Percentiles rank a stretch among this genome's conserved stretches.
Conservation (phyloP, 2,888 invertebrate species). For the Thymelicus lineola region DNA sequence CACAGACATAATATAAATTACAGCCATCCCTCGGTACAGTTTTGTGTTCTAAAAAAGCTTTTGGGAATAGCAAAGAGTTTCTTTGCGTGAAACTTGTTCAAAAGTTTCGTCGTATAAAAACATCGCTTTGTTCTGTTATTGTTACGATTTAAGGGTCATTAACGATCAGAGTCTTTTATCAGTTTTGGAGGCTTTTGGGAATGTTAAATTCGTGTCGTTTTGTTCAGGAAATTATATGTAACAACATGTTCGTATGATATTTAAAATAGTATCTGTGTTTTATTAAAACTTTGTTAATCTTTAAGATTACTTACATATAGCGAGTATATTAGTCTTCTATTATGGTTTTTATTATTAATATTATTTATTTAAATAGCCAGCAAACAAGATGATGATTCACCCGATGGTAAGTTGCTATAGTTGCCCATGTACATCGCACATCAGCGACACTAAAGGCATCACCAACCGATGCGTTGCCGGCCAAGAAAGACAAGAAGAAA, state of each 20-base stretch:
- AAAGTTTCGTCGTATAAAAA: conserved; percentile 9
- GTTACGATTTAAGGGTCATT: conserved; percentile 15
- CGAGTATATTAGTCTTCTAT: no score
- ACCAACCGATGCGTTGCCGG: no score
- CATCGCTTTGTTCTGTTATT: conserved; percentile 12
- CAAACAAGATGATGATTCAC: no score
- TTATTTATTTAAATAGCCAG: no score
- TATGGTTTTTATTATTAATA: no score
- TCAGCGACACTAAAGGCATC: no score
- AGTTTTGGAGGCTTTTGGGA: background rate
- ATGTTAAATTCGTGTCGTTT: background rate
- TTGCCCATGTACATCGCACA: no score
- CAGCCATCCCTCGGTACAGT: conserved; percentile 4
- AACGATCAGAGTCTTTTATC: conserved; percentile 1
- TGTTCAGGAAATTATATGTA: background rate
- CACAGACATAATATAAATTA: conserved; percentile 11
- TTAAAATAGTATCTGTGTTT: no score
- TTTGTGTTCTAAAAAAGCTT: conserved; percentile 7
- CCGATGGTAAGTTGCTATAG: no score
- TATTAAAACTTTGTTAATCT: no score
- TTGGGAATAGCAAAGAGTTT: conserved; percentile 14
- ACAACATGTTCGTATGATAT: background rate
- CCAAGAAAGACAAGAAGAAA: no score
- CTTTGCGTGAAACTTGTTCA: conserved; percentile 11
- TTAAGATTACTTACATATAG: no score